These are phyloP conservation scores for Ephydatia muelleri DNA, from an alignment of 37 sponge, comb jelly and placozoan species.

Conservation along the genomic window DNA sequence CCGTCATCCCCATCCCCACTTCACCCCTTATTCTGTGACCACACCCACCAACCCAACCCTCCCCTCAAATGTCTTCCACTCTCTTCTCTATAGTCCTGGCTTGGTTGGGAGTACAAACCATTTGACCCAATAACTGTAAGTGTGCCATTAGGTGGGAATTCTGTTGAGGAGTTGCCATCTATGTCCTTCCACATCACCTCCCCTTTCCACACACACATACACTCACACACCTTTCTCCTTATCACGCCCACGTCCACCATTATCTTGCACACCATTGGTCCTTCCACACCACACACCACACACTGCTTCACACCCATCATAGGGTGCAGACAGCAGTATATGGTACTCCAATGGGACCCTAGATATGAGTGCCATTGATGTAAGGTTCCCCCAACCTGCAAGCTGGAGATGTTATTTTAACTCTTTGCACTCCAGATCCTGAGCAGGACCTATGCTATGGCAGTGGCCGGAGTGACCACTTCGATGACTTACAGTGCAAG, in stretches of 20 bases:
- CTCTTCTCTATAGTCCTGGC: conserved; percentile 68
- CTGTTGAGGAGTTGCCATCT: not conserved
- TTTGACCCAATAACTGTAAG: conserved; percentile 76
- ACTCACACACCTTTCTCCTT: no score
- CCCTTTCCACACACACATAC: not conserved
- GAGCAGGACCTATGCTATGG: conserved; percentile 82
- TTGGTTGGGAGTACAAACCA: conserved; percentile 88
- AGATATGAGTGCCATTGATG: conserved; percentile 37
- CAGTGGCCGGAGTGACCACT: conserved; percentile 66
- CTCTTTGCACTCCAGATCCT: conserved; percentile 37
- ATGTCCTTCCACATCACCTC: not conserved
- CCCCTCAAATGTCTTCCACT: not conserved
- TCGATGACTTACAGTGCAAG: conserved; percentile 53
- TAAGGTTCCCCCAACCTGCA: not conserved
- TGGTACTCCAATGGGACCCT: conserved; percentile 72
- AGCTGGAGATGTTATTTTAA: not conserved
- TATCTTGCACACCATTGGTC: not conserved
- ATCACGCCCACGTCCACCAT: not conserved
- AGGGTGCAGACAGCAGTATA: conserved; percentile 43
- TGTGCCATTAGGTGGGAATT: not conserved
- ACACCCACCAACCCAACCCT: not conserved
- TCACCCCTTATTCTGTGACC: not conserved
- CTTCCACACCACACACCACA: not conserved
- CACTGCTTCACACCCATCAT: not conserved
- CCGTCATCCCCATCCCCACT: not conserved